Evolutionary conservation across 92 coral and sea anemone genomes (phyloP).

Genomic region (Porites divaricata): DNA sequence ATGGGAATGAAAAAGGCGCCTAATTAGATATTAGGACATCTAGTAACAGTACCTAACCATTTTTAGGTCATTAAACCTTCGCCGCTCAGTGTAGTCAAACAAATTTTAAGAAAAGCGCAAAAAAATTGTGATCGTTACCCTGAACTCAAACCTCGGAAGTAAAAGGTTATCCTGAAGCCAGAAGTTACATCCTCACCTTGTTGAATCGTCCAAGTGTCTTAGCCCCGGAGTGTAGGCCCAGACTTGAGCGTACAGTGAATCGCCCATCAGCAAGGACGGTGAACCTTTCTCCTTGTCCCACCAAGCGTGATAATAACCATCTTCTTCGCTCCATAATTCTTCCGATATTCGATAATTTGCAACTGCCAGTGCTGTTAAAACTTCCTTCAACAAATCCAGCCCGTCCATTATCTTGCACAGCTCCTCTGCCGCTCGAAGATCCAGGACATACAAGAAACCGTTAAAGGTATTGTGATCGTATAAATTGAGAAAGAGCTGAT

Average conservation of each 20-base stretch:
- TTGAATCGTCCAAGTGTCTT: conserved; percentile 33
- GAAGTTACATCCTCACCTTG: conserved; percentile 3
- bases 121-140: not conserved
- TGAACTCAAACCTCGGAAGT: not conserved
- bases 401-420: conserved; percentile 32
- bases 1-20: no score
- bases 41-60: no score
- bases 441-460: conserved; percentile 43
- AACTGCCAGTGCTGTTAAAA: not conserved
- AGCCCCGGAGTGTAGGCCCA: conserved; percentile 52
- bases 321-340: conserved; percentile 51
- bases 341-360: conserved; percentile 26
- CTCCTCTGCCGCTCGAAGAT: conserved; percentile 44
- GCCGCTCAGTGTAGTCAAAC: no score
- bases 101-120: no score
- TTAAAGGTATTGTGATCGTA: conserved; percentile 47
- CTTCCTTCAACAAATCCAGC: conserved; percentile 11
- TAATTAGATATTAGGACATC: no score
- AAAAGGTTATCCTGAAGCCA: not conserved
- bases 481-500: conserved; percentile 8
- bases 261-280: conserved; percentile 48
- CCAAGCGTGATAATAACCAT: conserved; percentile 53
- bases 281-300: conserved; percentile 42
- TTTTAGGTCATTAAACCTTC: no score
- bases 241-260: conserved; percentile 51